Evolutionary conservation across 2,888 invertebrate species (phyloP).

Genomic region (Thysanoteuthis rhombus): DNA sequence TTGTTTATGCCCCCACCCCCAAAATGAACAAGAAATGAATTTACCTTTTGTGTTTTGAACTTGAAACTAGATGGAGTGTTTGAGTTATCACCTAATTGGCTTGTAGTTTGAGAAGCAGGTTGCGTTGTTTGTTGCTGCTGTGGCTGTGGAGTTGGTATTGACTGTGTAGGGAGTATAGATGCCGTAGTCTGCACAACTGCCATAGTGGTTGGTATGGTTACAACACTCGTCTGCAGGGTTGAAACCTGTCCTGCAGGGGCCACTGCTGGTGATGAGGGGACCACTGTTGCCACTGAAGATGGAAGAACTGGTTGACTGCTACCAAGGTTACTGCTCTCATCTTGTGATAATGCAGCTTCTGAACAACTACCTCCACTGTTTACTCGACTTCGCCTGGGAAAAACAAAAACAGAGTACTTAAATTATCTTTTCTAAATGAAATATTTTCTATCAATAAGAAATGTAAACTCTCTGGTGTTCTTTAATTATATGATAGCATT

Average conservation of each 20-base stretch:
- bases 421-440: too few species aligned
- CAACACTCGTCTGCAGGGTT: slow-evolving; percentile 70
- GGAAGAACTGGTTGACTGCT: slow-evolving; percentile 52
- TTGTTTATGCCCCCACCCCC: too few species aligned
- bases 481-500: too few species aligned
- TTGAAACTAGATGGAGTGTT: slow-evolving; percentile 74
- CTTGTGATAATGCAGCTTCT: slow-evolving; percentile 76
- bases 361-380: slow-evolving; percentile 43
- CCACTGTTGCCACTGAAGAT: slow-evolving; percentile 45
- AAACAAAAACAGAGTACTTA: not conserved
- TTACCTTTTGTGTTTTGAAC: slow-evolving; percentile 88
- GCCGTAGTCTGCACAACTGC: slow-evolving; percentile 77
- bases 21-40: slow-evolving; percentile 15
- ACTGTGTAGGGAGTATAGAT: slow-evolving; percentile 33
- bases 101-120: slow-evolving; percentile 32
- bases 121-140: slow-evolving; percentile 25
- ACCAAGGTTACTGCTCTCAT: slow-evolving; percentile 71
- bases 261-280: slow-evolving; percentile 39
- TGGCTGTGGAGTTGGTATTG: not conserved
- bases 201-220: slow-evolving; percentile 72
- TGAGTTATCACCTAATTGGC: slow-evolving; percentile 25
- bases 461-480: too few species aligned
- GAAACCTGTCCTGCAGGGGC: slow-evolving; percentile 37
- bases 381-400: slow-evolving; percentile 49
- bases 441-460: too few species aligned